phyloP scores from a whole-genome alignment of 92 coral and sea anemone species.

The Parazoanthus atlanticus region DNA sequence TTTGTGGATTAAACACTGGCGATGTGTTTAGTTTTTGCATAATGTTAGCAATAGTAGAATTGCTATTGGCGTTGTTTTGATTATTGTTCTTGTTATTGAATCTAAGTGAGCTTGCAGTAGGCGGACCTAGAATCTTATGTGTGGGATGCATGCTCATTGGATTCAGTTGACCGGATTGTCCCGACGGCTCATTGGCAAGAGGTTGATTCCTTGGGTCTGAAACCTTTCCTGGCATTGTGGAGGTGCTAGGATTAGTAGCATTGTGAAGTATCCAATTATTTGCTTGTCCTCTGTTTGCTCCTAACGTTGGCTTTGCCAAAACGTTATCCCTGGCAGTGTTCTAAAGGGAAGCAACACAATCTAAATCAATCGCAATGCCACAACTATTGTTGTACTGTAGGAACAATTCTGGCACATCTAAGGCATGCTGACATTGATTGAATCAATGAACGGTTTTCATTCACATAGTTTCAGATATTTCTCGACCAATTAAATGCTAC shows the following conservation, averaged over 20 bases:
- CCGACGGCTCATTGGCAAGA: background rate
- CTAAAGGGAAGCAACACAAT: background rate
- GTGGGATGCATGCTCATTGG: conserved; percentile 3
- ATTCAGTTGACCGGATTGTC: conserved; percentile 19
- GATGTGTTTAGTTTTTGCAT: background rate
- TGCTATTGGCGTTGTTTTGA: background rate
- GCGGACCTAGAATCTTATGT: background rate
- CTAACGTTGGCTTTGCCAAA: conserved; percentile 13
- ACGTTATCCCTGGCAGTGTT: conserved; percentile 5
- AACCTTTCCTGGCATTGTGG: conserved; percentile 2
- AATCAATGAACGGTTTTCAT: too few species aligned
- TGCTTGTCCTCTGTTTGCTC: background rate
- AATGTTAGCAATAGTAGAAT: conserved; percentile 8
- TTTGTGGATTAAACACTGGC: background rate
- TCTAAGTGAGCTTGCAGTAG: background rate
- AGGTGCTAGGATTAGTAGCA: background rate
- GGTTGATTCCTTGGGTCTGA: background rate
- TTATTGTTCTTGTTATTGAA: background rate
- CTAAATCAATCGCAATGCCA: background rate
- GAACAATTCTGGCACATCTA: background rate
- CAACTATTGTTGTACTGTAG: background rate
- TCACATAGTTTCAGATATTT: too few species aligned
- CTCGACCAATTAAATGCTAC: too few species aligned
- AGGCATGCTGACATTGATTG: background rate
- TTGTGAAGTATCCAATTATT: background rate